phyloP scores from a whole-genome alignment of 2,888 invertebrate genomes.

The Cynaeus angustus region DNA sequence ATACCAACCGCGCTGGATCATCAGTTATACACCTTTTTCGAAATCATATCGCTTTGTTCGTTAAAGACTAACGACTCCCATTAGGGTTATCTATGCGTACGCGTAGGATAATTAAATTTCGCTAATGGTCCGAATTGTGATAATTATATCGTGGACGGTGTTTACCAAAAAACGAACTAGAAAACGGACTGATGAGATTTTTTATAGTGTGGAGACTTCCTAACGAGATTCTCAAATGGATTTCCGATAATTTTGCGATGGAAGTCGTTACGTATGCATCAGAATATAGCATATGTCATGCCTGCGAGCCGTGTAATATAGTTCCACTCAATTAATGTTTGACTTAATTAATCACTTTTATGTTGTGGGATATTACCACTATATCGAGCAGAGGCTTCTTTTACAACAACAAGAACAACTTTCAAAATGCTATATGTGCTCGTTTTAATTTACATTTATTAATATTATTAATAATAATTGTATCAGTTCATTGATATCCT shows the following conservation, averaged over 20 bases:
- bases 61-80: constrained; percentile 52
- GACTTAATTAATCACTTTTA: constrained; percentile 20
- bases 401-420: not conserved
- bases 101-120: constrained; percentile 43
- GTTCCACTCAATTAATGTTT: constrained; percentile 1
- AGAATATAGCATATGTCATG: constrained; percentile 3
- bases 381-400: not conserved
- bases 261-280: constrained; percentile 27
- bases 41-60: constrained; percentile 60
- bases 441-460: not conserved
- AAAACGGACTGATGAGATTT: constrained; percentile 4
- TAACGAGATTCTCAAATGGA: constrained; percentile 23
- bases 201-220: constrained; percentile 1
- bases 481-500: too few relatives aligned
- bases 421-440: too few relatives aligned
- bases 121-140: constrained; percentile 40
- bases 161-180: constrained; percentile 2
- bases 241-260: constrained; percentile 35
- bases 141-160: constrained; percentile 35
- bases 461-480: too few relatives aligned
- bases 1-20: constrained; percentile 50
- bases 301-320: constrained; percentile 8
- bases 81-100: constrained; percentile 39
- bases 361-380: not conserved
- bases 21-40: constrained; percentile 56